A percentile compares a stretch with the other conserved stretches of the same genome.
Conservation (phyloP, 2,888 invertebrate species). For the Zele albiditarsus region DNA sequence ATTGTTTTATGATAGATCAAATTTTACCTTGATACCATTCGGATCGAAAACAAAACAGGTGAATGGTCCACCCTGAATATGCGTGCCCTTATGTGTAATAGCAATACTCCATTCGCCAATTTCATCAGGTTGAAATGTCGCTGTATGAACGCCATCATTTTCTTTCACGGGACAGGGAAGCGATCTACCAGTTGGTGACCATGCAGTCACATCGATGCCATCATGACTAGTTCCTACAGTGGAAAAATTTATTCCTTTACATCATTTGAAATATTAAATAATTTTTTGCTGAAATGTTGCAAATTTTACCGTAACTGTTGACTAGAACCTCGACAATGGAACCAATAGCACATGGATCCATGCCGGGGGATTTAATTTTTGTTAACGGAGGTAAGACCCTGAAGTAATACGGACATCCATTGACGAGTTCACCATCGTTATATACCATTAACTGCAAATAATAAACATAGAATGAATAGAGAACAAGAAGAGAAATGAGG, state of each 20-base stretch:
- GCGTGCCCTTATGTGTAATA: conserved; percentile 95
- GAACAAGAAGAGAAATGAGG: conserved; percentile 1
- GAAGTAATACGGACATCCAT: conserved; percentile 83
- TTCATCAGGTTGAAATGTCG: conserved; percentile 97
- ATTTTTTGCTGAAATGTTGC: conserved; percentile 19
- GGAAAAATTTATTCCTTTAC: not conserved
- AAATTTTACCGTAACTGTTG: conserved; percentile 82
- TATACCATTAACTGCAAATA: conserved; percentile 75
- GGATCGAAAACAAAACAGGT: conserved; percentile 97
- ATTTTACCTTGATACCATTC: conserved; percentile 83
- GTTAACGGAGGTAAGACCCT: conserved; percentile 90
- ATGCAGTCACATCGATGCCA: conserved; percentile 93
- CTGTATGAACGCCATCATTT: conserved; percentile 92
- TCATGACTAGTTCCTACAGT: conserved; percentile 71
- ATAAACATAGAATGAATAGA: conserved; percentile 5
- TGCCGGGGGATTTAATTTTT: conserved; percentile 91
- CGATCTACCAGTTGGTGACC: conserved; percentile 90
- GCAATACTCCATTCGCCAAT: conserved; percentile 98
- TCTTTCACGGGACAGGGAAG: conserved; percentile 88
- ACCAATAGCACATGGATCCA: conserved; percentile 96
- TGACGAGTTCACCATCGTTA: conserved; percentile 77
- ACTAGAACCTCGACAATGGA: conserved; percentile 96
- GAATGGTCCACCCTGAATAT: conserved; percentile 97
- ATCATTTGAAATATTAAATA: conserved; percentile 1
- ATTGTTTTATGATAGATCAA: no score